Conservation (phyloP, 1,140 invertebrate species). For the Lucilia cuprina region DNA sequence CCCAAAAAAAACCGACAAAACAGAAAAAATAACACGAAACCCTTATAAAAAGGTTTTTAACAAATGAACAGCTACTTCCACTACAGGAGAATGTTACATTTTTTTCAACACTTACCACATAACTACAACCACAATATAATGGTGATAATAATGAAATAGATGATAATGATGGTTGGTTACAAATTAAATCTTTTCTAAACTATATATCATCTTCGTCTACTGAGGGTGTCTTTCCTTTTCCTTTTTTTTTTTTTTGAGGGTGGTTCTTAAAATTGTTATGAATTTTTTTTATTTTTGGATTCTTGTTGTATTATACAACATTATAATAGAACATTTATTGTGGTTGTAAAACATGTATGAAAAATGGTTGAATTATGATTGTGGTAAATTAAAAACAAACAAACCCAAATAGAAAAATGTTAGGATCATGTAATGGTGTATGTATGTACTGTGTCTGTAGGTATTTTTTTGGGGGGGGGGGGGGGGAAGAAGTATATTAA, state of each 20-base stretch:
- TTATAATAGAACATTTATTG: background rate
- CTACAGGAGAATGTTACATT: too few species aligned
- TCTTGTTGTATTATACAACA: too few species aligned
- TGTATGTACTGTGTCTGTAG: too few species aligned
- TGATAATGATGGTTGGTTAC: background rate
- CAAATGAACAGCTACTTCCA: background rate
- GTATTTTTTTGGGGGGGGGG: too few species aligned
- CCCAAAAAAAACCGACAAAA: background rate
- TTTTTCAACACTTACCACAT: too few species aligned
- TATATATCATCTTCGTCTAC: background rate
- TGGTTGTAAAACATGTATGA: background rate
- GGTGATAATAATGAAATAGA: background rate
- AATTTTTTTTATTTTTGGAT: background rate
- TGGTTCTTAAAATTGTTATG: background rate
- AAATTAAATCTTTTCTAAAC: background rate
- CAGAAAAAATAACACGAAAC: background rate
- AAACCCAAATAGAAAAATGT: background rate
- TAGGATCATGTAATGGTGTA: too few species aligned
- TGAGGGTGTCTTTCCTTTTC: background rate
- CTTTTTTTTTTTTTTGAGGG: background rate
- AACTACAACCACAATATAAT: too few species aligned
- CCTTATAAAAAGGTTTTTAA: slow-evolving; percentile 3
- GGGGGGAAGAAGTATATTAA: background rate
- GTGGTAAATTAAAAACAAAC: background rate
- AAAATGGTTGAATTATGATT: slow-evolving; percentile 22